Conservation (phyloP, 2,888 invertebrate species). For the Pecten maximus region DNA sequence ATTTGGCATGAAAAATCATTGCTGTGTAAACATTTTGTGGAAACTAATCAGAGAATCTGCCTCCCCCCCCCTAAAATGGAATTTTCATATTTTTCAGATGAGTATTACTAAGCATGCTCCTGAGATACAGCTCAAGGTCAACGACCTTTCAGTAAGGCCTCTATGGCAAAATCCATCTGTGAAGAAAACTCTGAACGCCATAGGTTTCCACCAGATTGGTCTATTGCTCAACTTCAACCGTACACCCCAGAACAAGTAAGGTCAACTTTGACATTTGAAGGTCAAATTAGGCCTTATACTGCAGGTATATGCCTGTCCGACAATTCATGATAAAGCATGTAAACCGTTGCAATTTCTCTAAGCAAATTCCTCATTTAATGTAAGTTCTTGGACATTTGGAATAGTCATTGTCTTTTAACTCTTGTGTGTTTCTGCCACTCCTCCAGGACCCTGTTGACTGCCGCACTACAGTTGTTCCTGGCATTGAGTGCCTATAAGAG, state of each 20-base stretch:
- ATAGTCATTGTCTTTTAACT: neutral
- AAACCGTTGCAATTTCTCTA: too few species aligned
- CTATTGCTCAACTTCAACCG: slow-evolving; percentile 76
- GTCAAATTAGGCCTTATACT: too few species aligned
- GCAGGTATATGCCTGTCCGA: neutral
- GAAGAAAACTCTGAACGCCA: slow-evolving; percentile 68
- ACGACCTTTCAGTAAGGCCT: slow-evolving; percentile 78
- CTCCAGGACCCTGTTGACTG: slow-evolving; percentile 73
- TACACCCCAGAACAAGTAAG: slow-evolving; percentile 73
- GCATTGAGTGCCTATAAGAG: slow-evolving; percentile 77
- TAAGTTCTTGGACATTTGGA: too few species aligned
- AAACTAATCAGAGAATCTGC: too few species aligned
- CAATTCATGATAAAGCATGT: too few species aligned
- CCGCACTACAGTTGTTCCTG: slow-evolving; percentile 76
- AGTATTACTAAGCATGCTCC: slow-evolving; percentile 80
- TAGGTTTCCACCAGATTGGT: slow-evolving; percentile 80
- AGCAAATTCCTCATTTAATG: too few species aligned
- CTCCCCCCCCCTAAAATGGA: too few species aligned
- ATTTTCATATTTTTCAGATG: slow-evolving; percentile 67
- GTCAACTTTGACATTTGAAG: neutral
- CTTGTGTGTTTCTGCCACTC: neutral
- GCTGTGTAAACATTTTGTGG: too few species aligned
- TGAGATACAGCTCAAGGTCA: slow-evolving; percentile 79
- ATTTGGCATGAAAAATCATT: too few species aligned
- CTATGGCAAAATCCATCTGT: slow-evolving; percentile 76